Percentiles rank a stretch among this genome's conserved stretches.
These are phyloP conservation scores for Carassius carassius DNA, from an alignment of 2,113 vertebrate species.

Conservation along the genomic window DNA sequence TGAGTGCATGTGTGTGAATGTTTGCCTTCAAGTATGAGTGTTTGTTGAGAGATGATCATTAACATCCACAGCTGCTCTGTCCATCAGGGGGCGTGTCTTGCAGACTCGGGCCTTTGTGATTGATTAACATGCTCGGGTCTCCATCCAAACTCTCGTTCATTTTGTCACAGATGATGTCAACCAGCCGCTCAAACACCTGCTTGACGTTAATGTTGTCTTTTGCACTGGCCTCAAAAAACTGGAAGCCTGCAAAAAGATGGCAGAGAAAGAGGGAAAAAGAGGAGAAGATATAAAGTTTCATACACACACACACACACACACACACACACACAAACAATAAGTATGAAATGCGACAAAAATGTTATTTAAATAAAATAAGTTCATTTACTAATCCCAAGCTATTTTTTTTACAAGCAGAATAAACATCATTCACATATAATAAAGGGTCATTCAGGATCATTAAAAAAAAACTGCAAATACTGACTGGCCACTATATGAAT, in stretches of 20 bases:
- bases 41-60: slow-evolving; percentile 46
- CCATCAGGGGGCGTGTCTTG: slow-evolving; percentile 67
- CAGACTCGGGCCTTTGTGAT: slow-evolving; percentile 69
- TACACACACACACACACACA: too few species aligned
- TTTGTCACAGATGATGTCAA: slow-evolving; percentile 87
- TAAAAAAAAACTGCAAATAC: too few species aligned
- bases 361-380: neutral
- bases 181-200: slow-evolving; percentile 87
- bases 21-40: slow-evolving; percentile 26
- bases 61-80: slow-evolving; percentile 80
- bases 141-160: slow-evolving; percentile 85
- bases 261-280: neutral
- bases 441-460: too few species aligned
- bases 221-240: slow-evolving; percentile 90
- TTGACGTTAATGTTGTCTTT: slow-evolving; percentile 91
- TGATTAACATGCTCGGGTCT: slow-evolving; percentile 59
- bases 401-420: neutral
- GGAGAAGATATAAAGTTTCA: neutral
- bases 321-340: too few species aligned
- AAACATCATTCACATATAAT: neutral
- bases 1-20: slow-evolving; percentile 2
- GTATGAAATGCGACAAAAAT: neutral
- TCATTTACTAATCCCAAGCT: neutral
- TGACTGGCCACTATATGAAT: neutral
- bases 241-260: slow-evolving; percentile 75